Evolutionary conservation across 2,113 vertebrate genomes (phyloP).

Genomic region (Mirounga angustirostris): DNA sequence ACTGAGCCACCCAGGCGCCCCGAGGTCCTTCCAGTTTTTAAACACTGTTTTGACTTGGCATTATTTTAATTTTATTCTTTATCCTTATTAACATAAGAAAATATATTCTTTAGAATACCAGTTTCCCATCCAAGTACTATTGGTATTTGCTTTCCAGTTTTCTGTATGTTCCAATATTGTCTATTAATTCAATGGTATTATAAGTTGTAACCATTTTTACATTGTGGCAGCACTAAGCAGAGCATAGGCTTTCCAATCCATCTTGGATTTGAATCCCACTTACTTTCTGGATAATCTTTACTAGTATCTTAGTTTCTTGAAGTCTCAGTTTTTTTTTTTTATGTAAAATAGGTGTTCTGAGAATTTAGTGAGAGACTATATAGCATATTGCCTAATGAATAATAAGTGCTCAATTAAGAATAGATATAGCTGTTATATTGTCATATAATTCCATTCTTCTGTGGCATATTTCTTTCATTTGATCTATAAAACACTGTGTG

Average conservation of each 20-base stretch:
- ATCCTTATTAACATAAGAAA: not conserved
- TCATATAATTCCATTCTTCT: not conserved
- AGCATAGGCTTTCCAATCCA: not conserved
- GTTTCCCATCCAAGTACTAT: not conserved
- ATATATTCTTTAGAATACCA: not conserved
- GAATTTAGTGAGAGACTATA: not conserved
- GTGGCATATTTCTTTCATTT: not conserved
- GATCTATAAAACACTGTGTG: not conserved
- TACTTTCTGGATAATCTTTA: not conserved
- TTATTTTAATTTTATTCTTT: slow-evolving; percentile 35
- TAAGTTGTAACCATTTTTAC: not conserved
- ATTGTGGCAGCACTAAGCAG: not conserved
- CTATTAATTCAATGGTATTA: not conserved
- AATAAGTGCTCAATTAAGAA: not conserved
- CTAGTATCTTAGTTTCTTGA: not conserved
- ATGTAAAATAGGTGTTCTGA: not conserved
- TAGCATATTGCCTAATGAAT: not conserved
- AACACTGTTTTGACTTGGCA: not conserved
- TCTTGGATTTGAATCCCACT: not conserved
- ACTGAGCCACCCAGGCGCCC: too few relatives aligned
- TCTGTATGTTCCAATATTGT: not conserved
- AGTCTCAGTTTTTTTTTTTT: not conserved
- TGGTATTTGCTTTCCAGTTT: not conserved
- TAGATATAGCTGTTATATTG: not conserved
- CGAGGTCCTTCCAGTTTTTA: not conserved